Percentiles rank a stretch among this genome's conserved stretches.
phyloP scores from a whole-genome alignment of 2,888 invertebrate genomes.

The Nephrotoma appendiculata region DNA sequence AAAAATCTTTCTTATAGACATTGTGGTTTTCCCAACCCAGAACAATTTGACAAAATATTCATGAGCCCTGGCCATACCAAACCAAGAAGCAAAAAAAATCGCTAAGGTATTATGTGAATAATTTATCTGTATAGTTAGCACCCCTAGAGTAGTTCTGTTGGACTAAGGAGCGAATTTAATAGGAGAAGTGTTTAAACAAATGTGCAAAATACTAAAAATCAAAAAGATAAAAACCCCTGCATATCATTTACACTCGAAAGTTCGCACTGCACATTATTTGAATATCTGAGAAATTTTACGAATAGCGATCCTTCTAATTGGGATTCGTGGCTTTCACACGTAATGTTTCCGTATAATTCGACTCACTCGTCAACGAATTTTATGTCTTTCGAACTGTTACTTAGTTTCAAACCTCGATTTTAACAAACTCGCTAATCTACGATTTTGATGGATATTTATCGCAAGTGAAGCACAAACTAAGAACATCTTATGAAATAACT shows the following conservation, averaged over 20 bases:
- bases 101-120: constrained; percentile 11
- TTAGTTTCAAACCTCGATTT: background rate
- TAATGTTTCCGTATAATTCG: background rate
- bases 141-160: background rate
- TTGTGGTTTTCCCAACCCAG: constrained; percentile 19
- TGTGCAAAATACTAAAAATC: background rate
- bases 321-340: background rate
- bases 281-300: background rate
- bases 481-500: too few species aligned
- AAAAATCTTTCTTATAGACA: constrained; percentile 14
- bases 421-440: background rate
- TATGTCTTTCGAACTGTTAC: background rate
- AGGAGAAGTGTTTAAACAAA: background rate
- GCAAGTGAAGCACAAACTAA: background rate
- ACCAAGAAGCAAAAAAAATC: constrained; percentile 21
- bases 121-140: background rate
- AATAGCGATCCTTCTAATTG: background rate
- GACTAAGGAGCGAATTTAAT: background rate
- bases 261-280: background rate
- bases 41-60: constrained; percentile 19
- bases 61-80: constrained; percentile 16
- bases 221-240: background rate
- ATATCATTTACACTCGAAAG: background rate
- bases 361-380: background rate
- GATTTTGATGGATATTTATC: background rate